Percentiles rank a stretch among this genome's conserved stretches.
Evolutionary conservation across 2,113 vertebrate genomes (phyloP).

Genomic region (Microtus ochrogaster): DNA sequence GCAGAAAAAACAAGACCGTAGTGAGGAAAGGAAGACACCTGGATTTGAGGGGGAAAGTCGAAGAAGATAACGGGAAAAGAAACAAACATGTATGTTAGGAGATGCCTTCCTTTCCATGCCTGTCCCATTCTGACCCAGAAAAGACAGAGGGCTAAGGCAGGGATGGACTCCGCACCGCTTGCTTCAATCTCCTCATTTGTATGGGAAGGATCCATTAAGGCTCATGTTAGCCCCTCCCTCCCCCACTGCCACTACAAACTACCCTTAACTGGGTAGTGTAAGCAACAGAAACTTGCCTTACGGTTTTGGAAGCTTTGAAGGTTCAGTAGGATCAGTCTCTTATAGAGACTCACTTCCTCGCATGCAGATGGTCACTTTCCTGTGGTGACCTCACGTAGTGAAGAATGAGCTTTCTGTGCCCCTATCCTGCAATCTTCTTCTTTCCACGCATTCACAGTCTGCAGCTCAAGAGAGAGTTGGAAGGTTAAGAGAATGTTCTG

Average conservation of each 20-base stretch:
- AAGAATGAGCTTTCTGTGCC: neutral
- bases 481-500: neutral
- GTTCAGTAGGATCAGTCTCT: neutral
- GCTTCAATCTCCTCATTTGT: neutral
- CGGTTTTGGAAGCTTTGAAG: neutral
- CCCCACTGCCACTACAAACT: neutral
- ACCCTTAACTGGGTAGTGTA: neutral
- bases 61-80: neutral
- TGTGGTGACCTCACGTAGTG: neutral
- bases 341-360: neutral
- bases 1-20: neutral
- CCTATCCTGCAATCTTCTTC: neutral
- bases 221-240: neutral
- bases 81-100: neutral
- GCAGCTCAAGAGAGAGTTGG: neutral
- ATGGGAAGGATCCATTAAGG: neutral
- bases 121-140: constrained; percentile 7
- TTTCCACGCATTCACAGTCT: neutral
- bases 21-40: neutral
- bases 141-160: neutral
- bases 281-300: neutral
- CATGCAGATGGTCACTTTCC: neutral
- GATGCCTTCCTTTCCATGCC: neutral
- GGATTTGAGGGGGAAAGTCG: neutral
- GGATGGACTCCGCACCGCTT: neutral